Evolutionary conservation across 1,140 invertebrate species (phyloP), one percentile per base, ranked within the genome.

Genomic region (Brachionus plicatilis): DNA sequence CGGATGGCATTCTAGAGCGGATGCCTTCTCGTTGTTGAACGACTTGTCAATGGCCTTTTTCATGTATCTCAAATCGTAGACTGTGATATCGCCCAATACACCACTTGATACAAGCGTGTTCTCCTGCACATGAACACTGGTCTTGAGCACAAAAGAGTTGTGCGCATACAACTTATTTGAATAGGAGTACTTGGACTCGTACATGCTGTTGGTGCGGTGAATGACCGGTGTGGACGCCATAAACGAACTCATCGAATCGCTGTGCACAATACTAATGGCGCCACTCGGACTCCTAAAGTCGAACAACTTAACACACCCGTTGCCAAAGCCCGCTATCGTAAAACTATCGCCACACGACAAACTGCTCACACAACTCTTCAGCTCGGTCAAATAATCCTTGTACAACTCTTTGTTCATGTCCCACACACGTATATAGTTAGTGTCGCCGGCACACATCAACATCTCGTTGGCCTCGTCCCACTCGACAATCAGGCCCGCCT

Each of bases 361-460:
- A 41, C 53, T 65, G 41, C 37, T 65, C n/a, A 82, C 79, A 68
- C 79, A 82, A 11, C 79, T 82, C 37, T 29, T 45, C 41, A 82
- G 12, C 14, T n/a, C 37, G 27, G 79, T 82, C 53, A 20, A 5
- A 82, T 65, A 82, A 11, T 82, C 79, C 27, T 82, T 60, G 53
- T 82, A 82, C 37, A 82, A 33, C 60, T 82, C 79, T 41, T 41
- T 82, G 27, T 65, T 60, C 79, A 82, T 60, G 41, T 82, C 79
- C 53, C 53, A 60, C 17, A 82, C 53, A 5, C 79, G 29, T 2
- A 82, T 41, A 60, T 43, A 68, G 56, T 41, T 37, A 3, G 79
- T 82, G 43, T 82, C 79, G 17, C 79, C 79, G 11, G 53, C 79
- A 27, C 79, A 82, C n/a, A 82, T 45, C 17, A 82, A n/a, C n/a